Evolutionary conservation across 2,888 invertebrate genomes (phyloP).

Genomic region (Lottia gigantea): DNA sequence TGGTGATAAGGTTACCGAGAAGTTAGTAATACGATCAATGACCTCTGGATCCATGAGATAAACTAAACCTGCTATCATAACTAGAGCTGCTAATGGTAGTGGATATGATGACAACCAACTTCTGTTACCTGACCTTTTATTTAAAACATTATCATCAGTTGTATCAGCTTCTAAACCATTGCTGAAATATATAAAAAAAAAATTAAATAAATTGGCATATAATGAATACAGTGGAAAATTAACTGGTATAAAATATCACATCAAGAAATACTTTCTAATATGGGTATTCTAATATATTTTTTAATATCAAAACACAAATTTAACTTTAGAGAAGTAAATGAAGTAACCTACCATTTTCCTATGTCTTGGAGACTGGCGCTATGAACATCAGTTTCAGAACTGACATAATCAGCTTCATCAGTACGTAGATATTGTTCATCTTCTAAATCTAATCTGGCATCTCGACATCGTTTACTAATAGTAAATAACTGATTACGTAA

Average conservation of each 20-base stretch:
- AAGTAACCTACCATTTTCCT: too few species aligned
- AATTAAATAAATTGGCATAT: not conserved
- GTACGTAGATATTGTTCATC: conserved; percentile 27
- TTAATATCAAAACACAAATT: too few species aligned
- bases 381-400: too few species aligned
- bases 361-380: too few species aligned
- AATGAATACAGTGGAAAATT: too few species aligned
- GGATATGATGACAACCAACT: conserved; percentile 48
- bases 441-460: conserved; percentile 27
- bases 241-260: too few species aligned
- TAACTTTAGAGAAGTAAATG: too few species aligned
- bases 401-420: not conserved
- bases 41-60: conserved; percentile 54
- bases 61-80: conserved; percentile 50
- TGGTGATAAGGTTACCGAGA: conserved; percentile 81
- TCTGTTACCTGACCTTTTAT: too few species aligned
- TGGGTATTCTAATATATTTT: too few species aligned
- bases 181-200: not conserved
- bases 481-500: conserved; percentile 53
- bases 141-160: not conserved
- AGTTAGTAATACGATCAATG: conserved; percentile 74
- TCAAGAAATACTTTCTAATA: too few species aligned
- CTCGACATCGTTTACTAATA: conserved; percentile 45
- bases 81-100: conserved; percentile 48
- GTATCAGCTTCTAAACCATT: not conserved